Base-by-base conservation (phyloP, 2,113 vertebrate genomes). In the Ammodytes dubius region DNA sequence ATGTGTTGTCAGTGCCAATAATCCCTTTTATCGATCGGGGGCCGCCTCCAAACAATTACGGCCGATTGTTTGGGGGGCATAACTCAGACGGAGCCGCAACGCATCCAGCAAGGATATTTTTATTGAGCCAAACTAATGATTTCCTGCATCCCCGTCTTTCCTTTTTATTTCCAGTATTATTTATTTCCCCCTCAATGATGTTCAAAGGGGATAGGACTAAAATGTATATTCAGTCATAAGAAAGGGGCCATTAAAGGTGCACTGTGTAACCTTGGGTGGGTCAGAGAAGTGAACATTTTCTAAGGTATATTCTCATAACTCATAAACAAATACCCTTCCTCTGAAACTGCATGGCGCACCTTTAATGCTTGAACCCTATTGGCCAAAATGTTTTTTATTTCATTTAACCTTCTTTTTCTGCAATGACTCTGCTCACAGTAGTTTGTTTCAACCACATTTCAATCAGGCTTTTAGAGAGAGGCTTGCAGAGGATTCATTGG, bases 1-100 rank as follows among this genome's bases (percentile, higher is more conserved):
- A 85, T 86, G 79, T 91, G 87, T 83, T 84, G 85, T 86, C 85
- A 72, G 73, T 78, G 88, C 87, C 88, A 91, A 90, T 91, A 91
- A 92, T 92, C 86, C 27, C 84, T 88, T 87, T 78, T 84, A 91
- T 92, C 73, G 84, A 90, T 91, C 39, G 82, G 82, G 27, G 81
- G 74, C 79, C 45, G 17, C 70, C 84, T 86, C 85, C 87, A 83
- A 91, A 90, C 83, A 89, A 92, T 89, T 89, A 87, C 57, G 15
- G 49, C 53, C 27, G 8, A 77, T 86, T 87, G 82, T 87, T 83
- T 58, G 27, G 59, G 45, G 27, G 69, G 66, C 82, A 79, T 86
- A 86, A 83, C 61, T 71, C 84, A 86, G 68, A 70, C 3, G 0
- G 35, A 79, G 75, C 27, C 2, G 59, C 8, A 3, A 43, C 71